These are phyloP conservation scores for Hetaerina americana DNA, from an alignment of 1,140 invertebrate genomes.

Conservation along the genomic window DNA sequence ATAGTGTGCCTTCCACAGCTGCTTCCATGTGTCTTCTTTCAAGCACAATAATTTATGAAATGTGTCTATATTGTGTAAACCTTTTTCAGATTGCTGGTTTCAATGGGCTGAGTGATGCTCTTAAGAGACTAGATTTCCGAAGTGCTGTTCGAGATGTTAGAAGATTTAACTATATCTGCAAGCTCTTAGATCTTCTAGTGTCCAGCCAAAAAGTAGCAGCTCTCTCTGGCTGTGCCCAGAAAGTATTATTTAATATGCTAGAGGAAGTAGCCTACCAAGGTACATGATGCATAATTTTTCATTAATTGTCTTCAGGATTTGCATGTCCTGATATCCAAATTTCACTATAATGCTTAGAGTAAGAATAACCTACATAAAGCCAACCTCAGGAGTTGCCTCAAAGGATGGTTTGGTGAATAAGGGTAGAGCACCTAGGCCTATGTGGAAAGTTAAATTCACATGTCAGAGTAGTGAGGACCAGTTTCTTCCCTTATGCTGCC, in stretches of 20 bases:
- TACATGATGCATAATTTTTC: too few relatives aligned
- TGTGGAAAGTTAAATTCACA: too few relatives aligned
- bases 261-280: slow-evolving; percentile 87
- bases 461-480: too few relatives aligned
- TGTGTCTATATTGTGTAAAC: slow-evolving; percentile 14
- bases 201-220: slow-evolving; percentile 66
- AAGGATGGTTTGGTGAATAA: too few relatives aligned
- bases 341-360: too few relatives aligned
- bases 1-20: neutral
- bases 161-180: slow-evolving; percentile 92
- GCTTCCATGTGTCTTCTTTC: slow-evolving; percentile 14
- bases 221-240: slow-evolving; percentile 85
- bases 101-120: slow-evolving; percentile 87
- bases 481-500: too few relatives aligned
- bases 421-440: too few relatives aligned
- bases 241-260: slow-evolving; percentile 81
- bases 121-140: slow-evolving; percentile 85
- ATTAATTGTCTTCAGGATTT: too few relatives aligned
- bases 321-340: too few relatives aligned
- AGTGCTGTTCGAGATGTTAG: slow-evolving; percentile 87
- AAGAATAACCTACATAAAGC: too few relatives aligned
- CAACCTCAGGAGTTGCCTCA: too few relatives aligned
- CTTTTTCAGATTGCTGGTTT: slow-evolving; percentile 74
- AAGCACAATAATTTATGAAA: neutral
- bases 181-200: slow-evolving; percentile 77